These are phyloP conservation scores for Propithecus perrieri DNA, from an alignment of 2,797 vertebrate species.

Conservation along the genomic window DNA sequence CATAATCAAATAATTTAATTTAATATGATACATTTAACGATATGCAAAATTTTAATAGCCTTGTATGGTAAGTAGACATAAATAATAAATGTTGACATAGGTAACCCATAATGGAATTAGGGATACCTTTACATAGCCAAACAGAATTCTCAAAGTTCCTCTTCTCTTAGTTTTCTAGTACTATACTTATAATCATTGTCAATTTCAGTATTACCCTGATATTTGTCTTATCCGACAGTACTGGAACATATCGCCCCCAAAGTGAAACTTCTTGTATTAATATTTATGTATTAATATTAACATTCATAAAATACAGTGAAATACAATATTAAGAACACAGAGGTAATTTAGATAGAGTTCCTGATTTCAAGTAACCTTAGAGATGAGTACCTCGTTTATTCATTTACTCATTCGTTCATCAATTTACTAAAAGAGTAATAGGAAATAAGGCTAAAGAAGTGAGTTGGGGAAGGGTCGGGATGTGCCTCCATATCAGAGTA, in stretches of 20 bases:
- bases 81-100: constrained; percentile 1
- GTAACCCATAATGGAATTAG: constrained; percentile 12
- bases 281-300: background rate
- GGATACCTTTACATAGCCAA: background rate
- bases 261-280: background rate
- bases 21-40: constrained; percentile 33
- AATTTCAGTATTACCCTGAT: background rate
- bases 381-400: background rate
- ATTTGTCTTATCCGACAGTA: background rate
- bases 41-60: constrained; percentile 5
- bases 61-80: constrained; percentile 43
- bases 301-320: background rate
- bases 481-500: background rate
- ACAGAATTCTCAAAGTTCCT: background rate
- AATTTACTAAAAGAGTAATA: background rate
- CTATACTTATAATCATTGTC: background rate
- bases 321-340: background rate
- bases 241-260: background rate
- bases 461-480: background rate
- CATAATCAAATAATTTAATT: constrained; percentile 11
- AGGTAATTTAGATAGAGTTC: background rate
- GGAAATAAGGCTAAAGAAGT: background rate
- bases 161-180: background rate
- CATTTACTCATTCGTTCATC: background rate
- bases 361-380: background rate